phyloP scores from a whole-genome alignment of 2,797 vertebrate species.

The Serranus cabrilla region DNA sequence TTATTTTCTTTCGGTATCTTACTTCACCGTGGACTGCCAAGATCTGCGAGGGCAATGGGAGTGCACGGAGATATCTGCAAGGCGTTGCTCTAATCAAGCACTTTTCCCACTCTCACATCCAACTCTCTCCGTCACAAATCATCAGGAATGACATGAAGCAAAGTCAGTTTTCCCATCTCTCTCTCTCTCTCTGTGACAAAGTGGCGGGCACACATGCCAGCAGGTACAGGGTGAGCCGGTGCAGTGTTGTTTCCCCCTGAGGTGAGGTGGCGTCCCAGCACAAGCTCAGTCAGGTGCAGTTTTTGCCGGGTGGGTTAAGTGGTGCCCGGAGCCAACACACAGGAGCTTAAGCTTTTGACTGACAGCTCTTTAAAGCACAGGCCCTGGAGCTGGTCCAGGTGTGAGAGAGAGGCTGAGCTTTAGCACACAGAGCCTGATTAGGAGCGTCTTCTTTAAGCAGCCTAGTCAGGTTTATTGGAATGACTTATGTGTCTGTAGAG shows the following conservation, averaged over 20 bases:
- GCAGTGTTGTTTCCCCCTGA: conserved; percentile 49
- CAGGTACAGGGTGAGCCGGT: conserved; percentile 28
- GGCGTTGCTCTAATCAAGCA: conserved; percentile 37
- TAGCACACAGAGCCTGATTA: conserved; percentile 53
- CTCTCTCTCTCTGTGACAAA: conserved; percentile 16
- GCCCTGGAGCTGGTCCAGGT: conserved; percentile 79
- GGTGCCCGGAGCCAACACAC: conserved; percentile 68
- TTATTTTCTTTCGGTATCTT: conserved; percentile 80
- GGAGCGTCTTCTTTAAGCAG: conserved; percentile 41
- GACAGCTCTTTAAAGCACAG: conserved; percentile 73
- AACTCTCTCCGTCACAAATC: conserved; percentile 41
- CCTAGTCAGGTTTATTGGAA: conserved; percentile 26
- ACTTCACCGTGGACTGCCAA: conserved; percentile 68
- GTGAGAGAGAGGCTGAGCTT: conserved; percentile 47
- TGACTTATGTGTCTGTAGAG: conserved; percentile 54
- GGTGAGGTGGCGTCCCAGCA: conserved; percentile 53
- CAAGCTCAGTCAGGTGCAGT: conserved; percentile 72
- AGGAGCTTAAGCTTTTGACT: conserved; percentile 75
- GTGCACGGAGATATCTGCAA: conserved; percentile 59
- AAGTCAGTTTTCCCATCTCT: neutral
- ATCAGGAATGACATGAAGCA: conserved; percentile 18
- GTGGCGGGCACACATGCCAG: conserved; percentile 44
- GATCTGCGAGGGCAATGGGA: conserved; percentile 60
- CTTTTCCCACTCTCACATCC: conserved; percentile 57
- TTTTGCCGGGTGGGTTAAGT: conserved; percentile 65